Base-by-base conservation (phyloP, 2,113 vertebrate genomes). In the Emydocephalus ijimae region DNA sequence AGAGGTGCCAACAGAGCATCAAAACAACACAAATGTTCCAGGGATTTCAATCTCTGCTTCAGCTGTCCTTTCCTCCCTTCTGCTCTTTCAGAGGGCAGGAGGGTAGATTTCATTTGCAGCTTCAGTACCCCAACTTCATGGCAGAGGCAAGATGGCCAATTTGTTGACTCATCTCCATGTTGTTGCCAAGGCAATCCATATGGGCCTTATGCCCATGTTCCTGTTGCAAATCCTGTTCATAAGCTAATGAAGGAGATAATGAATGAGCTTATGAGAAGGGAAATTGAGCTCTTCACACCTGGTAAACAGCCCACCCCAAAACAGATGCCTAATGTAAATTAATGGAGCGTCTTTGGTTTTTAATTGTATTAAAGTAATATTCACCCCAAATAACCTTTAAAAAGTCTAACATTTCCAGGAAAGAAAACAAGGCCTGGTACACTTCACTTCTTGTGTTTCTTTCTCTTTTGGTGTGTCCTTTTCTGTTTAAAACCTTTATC, bases 351-450 rank as follows among this genome's bases (percentile, higher is more conserved):
- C 18, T 56, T 90, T 39, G 20, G 34, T 59, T 92, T 92, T 90
- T 95, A 93, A 92, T 94, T 94, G 92, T 92, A 90, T n/a, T 39
- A 85, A 26, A 14, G 15, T 92, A 88, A 0, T 93, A 91, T 11
- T 11, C 59, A 89, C 26, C 91, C 88, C 92, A 0, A 26, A 93
- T 52, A 3, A 6, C 26, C 92, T 94, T 94, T 14, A 69, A 74
- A 59, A 90, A 85, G 55, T 85, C 87, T 86, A 34, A 1, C 23
- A 90, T 94, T 86, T 18, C 26, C 56, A 55, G 9, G 23, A 93
- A 89, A n/a, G 29, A 48, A 94, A n/a, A 1, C 5, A 92, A 45
- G 21, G 93, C 89, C 5, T 21, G 0, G 0, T 86, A 0, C 20
- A 86, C 0, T 26, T 94, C 81, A n/a, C 14, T 34, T 21, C 5